Base-by-base conservation (phyloP, 2,888 invertebrate genomes). In the Myathropa florea region DNA sequence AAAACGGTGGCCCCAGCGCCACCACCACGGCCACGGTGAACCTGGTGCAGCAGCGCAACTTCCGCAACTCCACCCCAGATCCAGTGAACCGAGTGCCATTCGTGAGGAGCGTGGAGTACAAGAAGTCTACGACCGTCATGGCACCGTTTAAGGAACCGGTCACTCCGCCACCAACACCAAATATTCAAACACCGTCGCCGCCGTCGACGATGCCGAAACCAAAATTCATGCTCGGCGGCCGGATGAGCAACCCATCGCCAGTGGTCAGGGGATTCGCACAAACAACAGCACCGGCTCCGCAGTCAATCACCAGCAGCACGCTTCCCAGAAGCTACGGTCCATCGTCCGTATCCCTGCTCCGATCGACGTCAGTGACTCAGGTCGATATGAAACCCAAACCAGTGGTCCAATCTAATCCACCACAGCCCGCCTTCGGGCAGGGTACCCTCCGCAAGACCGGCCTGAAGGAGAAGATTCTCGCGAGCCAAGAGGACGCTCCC, bases 371-470 rank as follows among this genome's bases (percentile, higher is more conserved):
- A 10, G 26, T 77, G 0, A 64, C 73, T 68, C 73, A 85, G n/a
- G 28, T 65, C 59, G 55, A 72, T 26, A 53, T 68, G 59, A 84
- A 67, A 28, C 76, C 46, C 83, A 83, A 55, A 70, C 60, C 65
- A 36, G 23, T 6, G 21, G 75, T 2, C 18, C 18, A 46, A 7
- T 7, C 4, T 7, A 46, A 75, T 2, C 26, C 24, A 2, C 10
- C 78, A 18, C 67, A 72, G 91, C 88, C 89, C 88, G 89, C 90
- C 3, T 94, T 94, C 89, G 93, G 93, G 0, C 94, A 94, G 88
- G 91, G 91, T 10, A 93, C 93, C 1, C 89, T 94, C 76, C 91
- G 93, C n/a, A 91, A 93, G 83, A 94, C 94, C 0, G 94, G 94
- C 6, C 89, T 92, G 26, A 92, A 92, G 80, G 93, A 93, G 72